These are phyloP conservation scores for Triops longicaudatus DNA, from an alignment of 1,140 invertebrate species.

Conservation along the genomic window DNA sequence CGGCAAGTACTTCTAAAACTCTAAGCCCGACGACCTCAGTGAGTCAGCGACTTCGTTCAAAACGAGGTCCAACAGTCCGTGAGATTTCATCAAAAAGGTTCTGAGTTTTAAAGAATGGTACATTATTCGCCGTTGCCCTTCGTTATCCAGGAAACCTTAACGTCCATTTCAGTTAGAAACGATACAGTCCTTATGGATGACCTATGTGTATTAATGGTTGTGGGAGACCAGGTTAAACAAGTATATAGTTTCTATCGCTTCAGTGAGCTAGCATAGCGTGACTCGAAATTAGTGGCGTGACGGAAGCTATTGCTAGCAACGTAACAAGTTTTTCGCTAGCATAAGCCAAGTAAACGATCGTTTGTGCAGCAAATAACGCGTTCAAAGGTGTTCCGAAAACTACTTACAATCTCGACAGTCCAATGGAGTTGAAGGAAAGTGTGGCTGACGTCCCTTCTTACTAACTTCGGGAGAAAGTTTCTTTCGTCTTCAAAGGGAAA, in stretches of 20 bases:
- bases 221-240: not conserved
- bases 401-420: not conserved
- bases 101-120: too few relatives aligned
- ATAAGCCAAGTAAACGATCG: not conserved
- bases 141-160: not conserved
- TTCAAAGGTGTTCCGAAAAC: not conserved
- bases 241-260: not conserved
- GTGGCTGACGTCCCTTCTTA: not conserved
- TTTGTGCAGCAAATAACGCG: not conserved
- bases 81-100: not conserved
- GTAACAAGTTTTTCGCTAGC: not conserved
- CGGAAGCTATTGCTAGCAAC: not conserved
- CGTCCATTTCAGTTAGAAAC: not conserved
- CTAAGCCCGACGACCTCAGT: not conserved
- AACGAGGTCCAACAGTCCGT: not conserved
- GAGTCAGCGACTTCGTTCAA: not conserved
- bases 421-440: not conserved
- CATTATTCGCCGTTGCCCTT: not conserved
- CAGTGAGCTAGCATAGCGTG: not conserved
- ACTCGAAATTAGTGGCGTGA: slow-evolving; percentile 4
- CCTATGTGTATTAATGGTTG: not conserved
- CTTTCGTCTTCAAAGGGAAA: not conserved
- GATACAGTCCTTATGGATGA: not conserved
- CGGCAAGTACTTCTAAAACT: not conserved
- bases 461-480: not conserved